phyloP scores from a whole-genome alignment of 2,797 vertebrate species.

The Peromyscus eremicus region DNA sequence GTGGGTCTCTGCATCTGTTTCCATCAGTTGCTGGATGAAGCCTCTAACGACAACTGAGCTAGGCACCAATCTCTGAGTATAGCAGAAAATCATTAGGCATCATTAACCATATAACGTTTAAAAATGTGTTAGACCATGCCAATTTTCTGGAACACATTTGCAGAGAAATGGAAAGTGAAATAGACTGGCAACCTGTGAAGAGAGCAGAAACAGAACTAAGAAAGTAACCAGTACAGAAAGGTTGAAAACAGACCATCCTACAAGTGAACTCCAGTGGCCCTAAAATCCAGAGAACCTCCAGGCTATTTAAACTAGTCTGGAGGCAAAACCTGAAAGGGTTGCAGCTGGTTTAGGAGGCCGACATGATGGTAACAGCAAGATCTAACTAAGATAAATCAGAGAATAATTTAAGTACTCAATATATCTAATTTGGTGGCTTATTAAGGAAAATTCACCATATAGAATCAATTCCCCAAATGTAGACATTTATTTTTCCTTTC shows the following conservation, averaged over 20 bases:
- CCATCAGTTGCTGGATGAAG: too few species aligned
- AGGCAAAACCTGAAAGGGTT: background rate
- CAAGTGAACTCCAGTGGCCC: background rate
- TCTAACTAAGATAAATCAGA: background rate
- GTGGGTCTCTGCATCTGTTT: too few species aligned
- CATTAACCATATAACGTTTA: background rate
- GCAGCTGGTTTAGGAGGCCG: background rate
- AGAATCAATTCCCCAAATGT: constrained; percentile 22
- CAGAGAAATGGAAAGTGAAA: background rate
- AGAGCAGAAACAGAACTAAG: background rate
- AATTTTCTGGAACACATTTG: background rate
- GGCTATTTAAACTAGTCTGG: background rate
- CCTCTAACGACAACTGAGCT: too few species aligned
- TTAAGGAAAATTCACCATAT: background rate
- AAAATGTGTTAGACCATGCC: background rate
- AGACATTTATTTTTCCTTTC: background rate
- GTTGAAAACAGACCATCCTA: background rate
- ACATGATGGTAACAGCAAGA: background rate
- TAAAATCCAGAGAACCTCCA: background rate
- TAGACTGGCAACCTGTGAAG: background rate
- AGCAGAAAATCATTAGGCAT: background rate
- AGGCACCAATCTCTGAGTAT: background rate
- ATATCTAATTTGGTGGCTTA: background rate
- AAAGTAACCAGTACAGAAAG: background rate
- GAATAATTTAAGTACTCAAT: constrained; percentile 18